phyloP scores from a whole-genome alignment of 2,888 invertebrate genomes.

The Byasa hedistus region DNA sequence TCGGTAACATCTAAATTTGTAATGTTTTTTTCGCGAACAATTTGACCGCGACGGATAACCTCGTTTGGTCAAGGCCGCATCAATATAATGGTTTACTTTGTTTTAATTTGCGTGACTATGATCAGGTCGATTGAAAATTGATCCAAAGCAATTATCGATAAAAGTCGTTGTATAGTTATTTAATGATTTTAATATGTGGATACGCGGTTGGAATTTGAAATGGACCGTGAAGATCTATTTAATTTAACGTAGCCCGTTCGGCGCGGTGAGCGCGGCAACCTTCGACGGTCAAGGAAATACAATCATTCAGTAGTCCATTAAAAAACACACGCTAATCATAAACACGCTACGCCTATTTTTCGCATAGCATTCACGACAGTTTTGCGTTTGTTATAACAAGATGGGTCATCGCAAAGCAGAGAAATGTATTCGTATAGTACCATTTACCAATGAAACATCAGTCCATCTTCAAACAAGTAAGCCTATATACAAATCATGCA shows the following conservation, averaged over 20 bases:
- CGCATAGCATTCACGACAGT: conserved; percentile 55
- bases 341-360: conserved; percentile 55
- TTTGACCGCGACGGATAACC: conserved; percentile 57
- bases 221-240: conserved; percentile 42
- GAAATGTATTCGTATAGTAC: background rate
- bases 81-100: conserved; percentile 45
- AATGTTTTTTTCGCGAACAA: conserved; percentile 43
- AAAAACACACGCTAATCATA: conserved; percentile 58
- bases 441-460: background rate
- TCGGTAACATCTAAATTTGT: conserved; percentile 40
- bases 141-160: conserved; percentile 1
- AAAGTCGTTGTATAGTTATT: background rate
- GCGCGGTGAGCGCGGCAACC: conserved; percentile 65
- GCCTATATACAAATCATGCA: background rate
- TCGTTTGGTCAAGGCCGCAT: conserved; percentile 64
- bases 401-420: conserved; percentile 58
- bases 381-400: conserved; percentile 36
- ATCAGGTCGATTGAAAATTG: conserved; percentile 43
- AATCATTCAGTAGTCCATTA: conserved; percentile 63
- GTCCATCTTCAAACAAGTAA: background rate
- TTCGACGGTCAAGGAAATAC: conserved; percentile 74
- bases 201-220: background rate
- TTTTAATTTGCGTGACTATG: conserved; percentile 54
- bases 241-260: conserved; percentile 50
- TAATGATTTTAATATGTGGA: background rate